Percentiles rank a stretch among this genome's conserved stretches.
These are phyloP conservation scores for Esox lucius DNA, from an alignment of 2,797 vertebrate genomes.

Conservation along the genomic window DNA sequence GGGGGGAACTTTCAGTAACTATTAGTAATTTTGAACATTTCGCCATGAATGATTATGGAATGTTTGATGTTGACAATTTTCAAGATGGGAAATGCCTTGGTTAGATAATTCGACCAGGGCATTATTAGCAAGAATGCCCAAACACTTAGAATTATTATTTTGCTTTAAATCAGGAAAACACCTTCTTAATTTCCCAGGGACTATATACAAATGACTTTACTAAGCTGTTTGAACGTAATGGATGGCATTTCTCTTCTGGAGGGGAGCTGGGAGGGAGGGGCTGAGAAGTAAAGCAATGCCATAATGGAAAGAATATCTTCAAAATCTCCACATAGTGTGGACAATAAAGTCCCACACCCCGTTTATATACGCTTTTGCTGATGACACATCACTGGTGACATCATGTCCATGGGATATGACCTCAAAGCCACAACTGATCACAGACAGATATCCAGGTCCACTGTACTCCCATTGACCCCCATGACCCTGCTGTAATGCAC, in stretches of 20 bases:
- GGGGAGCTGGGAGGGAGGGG: not conserved
- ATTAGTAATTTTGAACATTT: constrained; percentile 1
- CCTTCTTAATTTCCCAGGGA: not conserved
- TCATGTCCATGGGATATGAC: constrained; percentile 3
- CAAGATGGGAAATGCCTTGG: not conserved
- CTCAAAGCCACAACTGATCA: constrained; percentile 19
- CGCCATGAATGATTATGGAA: not conserved
- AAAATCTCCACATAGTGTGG: not conserved
- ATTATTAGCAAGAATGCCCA: not conserved
- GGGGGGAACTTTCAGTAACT: constrained; percentile 40
- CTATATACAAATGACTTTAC: not conserved
- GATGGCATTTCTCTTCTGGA: not conserved
- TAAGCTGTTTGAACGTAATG: not conserved
- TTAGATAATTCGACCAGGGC: not conserved
- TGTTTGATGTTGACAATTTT: not conserved
- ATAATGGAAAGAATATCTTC: not conserved
- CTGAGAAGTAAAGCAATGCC: not conserved
- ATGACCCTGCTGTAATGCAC: constrained; percentile 6
- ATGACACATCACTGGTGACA: not conserved
- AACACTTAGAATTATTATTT: not conserved
- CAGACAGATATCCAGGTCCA: constrained; percentile 10
- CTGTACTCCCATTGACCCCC: constrained; percentile 15
- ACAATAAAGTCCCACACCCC: not conserved
- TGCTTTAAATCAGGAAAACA: not conserved
- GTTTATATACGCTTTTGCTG: constrained; percentile 6